Percentiles rank a stretch among this genome's conserved stretches.
Conservation (phyloP, 2,888 invertebrate species). For the Erebia aethiops region DNA sequence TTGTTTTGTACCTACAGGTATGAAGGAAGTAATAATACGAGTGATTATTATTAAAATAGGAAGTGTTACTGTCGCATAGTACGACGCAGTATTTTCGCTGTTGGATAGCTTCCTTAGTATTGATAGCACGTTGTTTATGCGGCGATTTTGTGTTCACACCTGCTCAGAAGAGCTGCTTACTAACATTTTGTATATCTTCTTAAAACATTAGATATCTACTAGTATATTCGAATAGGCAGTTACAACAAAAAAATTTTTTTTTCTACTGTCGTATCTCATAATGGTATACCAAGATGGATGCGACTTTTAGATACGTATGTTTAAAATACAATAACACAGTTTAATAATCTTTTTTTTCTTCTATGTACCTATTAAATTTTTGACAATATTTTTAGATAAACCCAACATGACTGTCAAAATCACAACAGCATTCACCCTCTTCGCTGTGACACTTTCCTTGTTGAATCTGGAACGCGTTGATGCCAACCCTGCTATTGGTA, state of each 20-base stretch:
- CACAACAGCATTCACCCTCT: slow-evolving; percentile 53
- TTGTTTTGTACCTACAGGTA: slow-evolving; percentile 29
- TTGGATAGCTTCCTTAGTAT: slow-evolving; percentile 38
- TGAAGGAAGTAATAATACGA: slow-evolving; percentile 39
- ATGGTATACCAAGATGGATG: neutral
- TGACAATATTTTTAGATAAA: slow-evolving; percentile 41
- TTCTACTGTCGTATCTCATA: too few relatives aligned
- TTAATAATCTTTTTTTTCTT: neutral
- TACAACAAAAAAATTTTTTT: neutral
- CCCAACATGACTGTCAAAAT: slow-evolving; percentile 66
- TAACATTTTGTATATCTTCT: neutral
- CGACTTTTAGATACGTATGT: neutral
- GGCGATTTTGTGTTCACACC: slow-evolving; percentile 25
- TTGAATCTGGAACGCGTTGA: slow-evolving; percentile 52
- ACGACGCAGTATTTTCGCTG: slow-evolving; percentile 34
- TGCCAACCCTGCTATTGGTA: slow-evolving; percentile 74
- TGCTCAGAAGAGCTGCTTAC: slow-evolving; percentile 8
- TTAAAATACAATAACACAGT: neutral
- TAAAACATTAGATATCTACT: neutral
- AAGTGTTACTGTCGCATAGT: slow-evolving; percentile 38
- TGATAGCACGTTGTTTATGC: slow-evolving; percentile 32
- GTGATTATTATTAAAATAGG: slow-evolving; percentile 36
- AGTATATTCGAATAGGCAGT: too few relatives aligned
- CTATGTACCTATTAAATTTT: neutral
- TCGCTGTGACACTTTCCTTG: slow-evolving; percentile 55